Conservation (phyloP, 2,888 invertebrate genomes). For the Arctia plantaginis region DNA sequence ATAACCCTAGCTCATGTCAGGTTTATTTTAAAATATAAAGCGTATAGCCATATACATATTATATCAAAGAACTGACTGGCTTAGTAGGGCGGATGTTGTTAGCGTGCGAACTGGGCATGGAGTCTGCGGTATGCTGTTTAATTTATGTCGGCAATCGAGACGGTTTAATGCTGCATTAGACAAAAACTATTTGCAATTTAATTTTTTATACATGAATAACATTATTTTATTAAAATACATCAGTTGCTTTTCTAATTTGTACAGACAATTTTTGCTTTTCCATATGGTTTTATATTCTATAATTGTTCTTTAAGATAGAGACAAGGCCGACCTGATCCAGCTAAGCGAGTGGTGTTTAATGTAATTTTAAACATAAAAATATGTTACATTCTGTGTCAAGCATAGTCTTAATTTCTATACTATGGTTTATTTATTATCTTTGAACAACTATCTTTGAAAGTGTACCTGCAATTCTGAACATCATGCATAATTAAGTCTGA, state of each 20-base stretch:
- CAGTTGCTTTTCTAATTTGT: neutral
- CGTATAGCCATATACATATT: no score
- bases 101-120: conserved; percentile 43
- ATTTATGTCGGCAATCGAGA: conserved; percentile 4
- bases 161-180: neutral
- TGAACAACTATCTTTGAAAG: neutral
- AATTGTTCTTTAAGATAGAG: neutral
- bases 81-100: conserved; percentile 44
- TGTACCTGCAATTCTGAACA: neutral
- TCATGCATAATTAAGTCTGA: neutral
- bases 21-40: neutral
- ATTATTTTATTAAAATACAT: neutral
- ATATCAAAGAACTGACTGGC: no score
- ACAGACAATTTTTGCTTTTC: neutral
- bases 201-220: neutral
- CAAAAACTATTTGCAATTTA: neutral
- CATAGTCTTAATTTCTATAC: no score
- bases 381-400: neutral
- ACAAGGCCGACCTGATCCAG: neutral
- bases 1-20: no score
- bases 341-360: neutral
- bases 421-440: no score
- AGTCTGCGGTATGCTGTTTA: conserved; percentile 30
- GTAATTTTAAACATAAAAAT: neutral
- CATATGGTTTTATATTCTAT: neutral